Conservation (phyloP, 1,140 invertebrate species). For the Brachystomella parvula region DNA sequence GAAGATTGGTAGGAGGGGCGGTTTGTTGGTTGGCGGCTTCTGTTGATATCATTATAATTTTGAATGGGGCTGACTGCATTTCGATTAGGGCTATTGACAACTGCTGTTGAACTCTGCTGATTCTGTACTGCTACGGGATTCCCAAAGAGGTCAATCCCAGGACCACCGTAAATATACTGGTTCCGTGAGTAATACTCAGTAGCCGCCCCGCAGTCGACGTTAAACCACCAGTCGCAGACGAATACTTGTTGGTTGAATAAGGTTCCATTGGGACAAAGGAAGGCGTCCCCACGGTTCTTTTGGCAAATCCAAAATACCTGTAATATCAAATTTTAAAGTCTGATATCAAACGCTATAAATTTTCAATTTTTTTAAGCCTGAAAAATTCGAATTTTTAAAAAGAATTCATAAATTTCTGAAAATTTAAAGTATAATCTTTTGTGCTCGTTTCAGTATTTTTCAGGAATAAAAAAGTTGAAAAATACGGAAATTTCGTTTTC, state of each 20-base stretch:
- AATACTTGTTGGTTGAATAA: slow-evolving; percentile 53
- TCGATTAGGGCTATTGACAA: background rate
- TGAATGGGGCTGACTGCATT: background rate
- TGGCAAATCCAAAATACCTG: slow-evolving; percentile 54
- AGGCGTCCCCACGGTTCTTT: slow-evolving; percentile 47
- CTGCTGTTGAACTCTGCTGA: background rate
- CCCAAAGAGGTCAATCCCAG: slow-evolving; percentile 33
- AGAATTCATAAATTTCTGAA: too few relatives aligned
- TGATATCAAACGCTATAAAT: background rate
- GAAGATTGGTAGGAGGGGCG: background rate
- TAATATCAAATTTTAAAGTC: slow-evolving; percentile 11
- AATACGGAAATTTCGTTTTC: too few relatives aligned
- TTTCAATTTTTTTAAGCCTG: too few relatives aligned
- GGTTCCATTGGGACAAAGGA: slow-evolving; percentile 52
- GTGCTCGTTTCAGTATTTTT: too few relatives aligned
- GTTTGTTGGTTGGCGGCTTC: background rate
- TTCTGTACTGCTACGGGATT: slow-evolving; percentile 10
- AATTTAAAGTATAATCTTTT: too few relatives aligned
- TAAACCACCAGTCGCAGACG: slow-evolving; percentile 55
- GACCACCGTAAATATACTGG: slow-evolving; percentile 39
- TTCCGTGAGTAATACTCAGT: slow-evolving; percentile 46
- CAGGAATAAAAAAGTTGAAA: too few relatives aligned
- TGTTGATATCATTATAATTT: background rate
- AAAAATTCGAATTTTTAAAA: slow-evolving; percentile 2
- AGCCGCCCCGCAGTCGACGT: slow-evolving; percentile 46